phyloP scores from a whole-genome alignment of 1,140 invertebrate species.

The Zaprionus nigranus region DNA sequence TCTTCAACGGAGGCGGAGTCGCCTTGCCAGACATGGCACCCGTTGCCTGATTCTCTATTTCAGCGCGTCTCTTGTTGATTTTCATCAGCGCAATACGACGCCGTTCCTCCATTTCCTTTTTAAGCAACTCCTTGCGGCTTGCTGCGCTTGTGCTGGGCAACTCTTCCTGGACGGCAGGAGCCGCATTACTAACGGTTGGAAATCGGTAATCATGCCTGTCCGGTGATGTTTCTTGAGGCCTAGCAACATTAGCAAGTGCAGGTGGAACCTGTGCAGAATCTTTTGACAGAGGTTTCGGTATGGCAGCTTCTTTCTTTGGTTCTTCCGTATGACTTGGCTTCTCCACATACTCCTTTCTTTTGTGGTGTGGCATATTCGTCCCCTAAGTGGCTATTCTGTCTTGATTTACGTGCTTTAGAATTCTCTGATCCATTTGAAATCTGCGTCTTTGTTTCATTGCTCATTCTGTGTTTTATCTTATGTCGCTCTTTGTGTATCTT shows the following conservation, averaged over 20 bases:
- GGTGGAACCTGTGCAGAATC: background rate
- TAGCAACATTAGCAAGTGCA: background rate
- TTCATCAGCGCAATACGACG: constrained; percentile 54
- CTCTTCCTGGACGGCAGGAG: constrained; percentile 7
- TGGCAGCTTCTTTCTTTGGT: background rate
- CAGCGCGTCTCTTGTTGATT: constrained; percentile 49
- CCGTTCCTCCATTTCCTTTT: constrained; percentile 55
- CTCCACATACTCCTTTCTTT: background rate
- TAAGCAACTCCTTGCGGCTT: constrained; percentile 42
- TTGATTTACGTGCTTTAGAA: background rate
- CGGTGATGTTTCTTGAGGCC: background rate
- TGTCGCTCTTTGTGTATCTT: background rate
- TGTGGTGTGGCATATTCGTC: background rate
- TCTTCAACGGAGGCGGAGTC: background rate
- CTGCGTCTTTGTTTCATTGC: background rate
- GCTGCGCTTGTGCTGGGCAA: constrained; percentile 55
- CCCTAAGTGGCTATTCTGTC: background rate
- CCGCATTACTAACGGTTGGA: background rate
- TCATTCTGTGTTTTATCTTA: background rate
- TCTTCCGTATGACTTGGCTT: background rate
- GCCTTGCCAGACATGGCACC: background rate
- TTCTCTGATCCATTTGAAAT: background rate
- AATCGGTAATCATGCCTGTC: background rate
- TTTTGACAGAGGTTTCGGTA: background rate
- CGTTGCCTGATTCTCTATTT: constrained; percentile 41